Evolutionary conservation across 2,113 vertebrate species (phyloP).

Genomic region (Chascanopsetta lugubris): DNA sequence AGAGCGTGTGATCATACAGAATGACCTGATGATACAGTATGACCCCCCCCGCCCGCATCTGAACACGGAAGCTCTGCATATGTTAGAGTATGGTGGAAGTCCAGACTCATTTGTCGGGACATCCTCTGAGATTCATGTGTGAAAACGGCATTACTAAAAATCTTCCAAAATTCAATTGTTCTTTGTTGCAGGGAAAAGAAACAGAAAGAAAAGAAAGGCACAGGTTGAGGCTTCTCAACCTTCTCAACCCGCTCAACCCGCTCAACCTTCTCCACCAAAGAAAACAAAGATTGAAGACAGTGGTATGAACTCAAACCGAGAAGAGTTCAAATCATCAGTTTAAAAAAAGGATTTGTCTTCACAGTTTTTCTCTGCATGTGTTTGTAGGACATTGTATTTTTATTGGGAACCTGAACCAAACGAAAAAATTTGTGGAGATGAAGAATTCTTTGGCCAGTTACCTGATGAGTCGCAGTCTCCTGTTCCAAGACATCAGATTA

Average conservation of each 20-base stretch:
- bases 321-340: not conserved
- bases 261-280: constrained; percentile 41
- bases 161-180: not conserved
- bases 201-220: constrained; percentile 51
- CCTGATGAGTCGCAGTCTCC: constrained; percentile 56
- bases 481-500: constrained; percentile 64
- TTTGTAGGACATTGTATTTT: constrained; percentile 64
- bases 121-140: not conserved
- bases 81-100: too few species aligned
- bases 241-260: not conserved
- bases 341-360: not conserved
- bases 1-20: too few species aligned
- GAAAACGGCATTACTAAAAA: too few species aligned
- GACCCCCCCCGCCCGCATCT: too few species aligned
- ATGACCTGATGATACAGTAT: too few species aligned
- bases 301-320: constrained; percentile 56
- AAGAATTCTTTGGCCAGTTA: constrained; percentile 49
- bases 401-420: constrained; percentile 69
- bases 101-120: too few species aligned
- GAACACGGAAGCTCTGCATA: too few species aligned
- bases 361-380: not conserved
- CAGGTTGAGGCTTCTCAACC: not conserved
- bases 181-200: constrained; percentile 46
- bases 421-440: constrained; percentile 55
- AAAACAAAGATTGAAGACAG: constrained; percentile 61